phyloP scores from a whole-genome alignment of 2,797 vertebrate genomes.

The Clarias laeviceps region DNA sequence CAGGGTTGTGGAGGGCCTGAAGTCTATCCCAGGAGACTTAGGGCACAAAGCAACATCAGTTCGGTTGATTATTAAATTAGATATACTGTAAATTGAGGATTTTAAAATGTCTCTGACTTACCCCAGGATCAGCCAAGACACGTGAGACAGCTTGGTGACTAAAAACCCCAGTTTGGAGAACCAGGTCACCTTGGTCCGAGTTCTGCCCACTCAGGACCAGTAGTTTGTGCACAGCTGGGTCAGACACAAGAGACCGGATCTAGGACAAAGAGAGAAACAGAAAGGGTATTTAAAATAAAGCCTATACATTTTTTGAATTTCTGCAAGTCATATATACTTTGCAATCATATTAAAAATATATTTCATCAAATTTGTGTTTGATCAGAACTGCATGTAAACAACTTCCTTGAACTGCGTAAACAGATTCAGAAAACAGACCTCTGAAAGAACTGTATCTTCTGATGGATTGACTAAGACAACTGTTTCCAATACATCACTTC shows the following conservation, averaged over 20 bases:
- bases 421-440: conserved; percentile 74
- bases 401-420: too few relatives aligned
- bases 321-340: not conserved
- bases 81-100: not conserved
- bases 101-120: conserved; percentile 63
- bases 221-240: conserved; percentile 88
- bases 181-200: conserved; percentile 90
- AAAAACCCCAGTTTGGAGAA: conserved; percentile 91
- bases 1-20: too few relatives aligned
- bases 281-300: conserved; percentile 42
- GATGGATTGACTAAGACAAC: conserved; percentile 93
- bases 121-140: conserved; percentile 86
- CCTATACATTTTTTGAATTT: not conserved
- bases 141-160: conserved; percentile 82
- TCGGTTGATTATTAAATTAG: not conserved
- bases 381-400: not conserved
- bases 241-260: conserved; percentile 88
- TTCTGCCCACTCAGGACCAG: conserved; percentile 92
- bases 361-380: not conserved
- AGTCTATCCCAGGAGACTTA: too few relatives aligned
- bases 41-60: too few relatives aligned
- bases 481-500: conserved; percentile 88
- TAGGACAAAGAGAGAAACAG: conserved; percentile 64
- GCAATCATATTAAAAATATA: not conserved
- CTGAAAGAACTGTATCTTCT: conserved; percentile 81